Base-by-base conservation (phyloP, 2,888 invertebrate genomes). In the Lasioglossum zephyrum region DNA sequence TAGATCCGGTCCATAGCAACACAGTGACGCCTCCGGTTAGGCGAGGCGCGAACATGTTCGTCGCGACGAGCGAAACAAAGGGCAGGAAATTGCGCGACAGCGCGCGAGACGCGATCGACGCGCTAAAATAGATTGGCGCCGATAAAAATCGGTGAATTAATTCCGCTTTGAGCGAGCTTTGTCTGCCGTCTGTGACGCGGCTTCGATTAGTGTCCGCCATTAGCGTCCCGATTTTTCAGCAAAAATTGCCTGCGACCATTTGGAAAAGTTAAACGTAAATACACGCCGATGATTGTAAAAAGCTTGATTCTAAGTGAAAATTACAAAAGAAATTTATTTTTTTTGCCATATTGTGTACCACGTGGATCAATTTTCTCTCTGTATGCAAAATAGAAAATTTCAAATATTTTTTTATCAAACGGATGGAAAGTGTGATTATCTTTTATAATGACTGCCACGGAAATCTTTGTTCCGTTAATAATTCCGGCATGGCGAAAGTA, bases 41-140 rank as follows among this genome's bases (percentile, higher is more conserved):
- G 26, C 26, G 60, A 75, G 72, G 53, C 73, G 31, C 63, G 75
- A 73, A 74, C 39, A 36, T 77, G 49, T 47, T 36, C 73, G 69
- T 9, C 69, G 69, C 39, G 16, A n/a, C 5, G 18, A n/a, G 18
- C 36, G 66, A 36, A 36, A 85, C 86, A 82, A 86, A 81, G 41
- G 63, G 0, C 82, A 74, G 85, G 85, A 86, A 86, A 81, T 81
- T 69, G 72, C 49, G n/a, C 53, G 78, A 47, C 26, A 75, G 31
- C 47, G 73, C 26, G 73, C 47, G 47, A 18, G 41, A 36, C 36
- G 74, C 26, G 47, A 47, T 53, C 39, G 6, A 4, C 16, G 4
- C 26, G 9, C 63, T 13, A 31, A 11, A 72, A 36, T 44, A 80
- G 69, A 77, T 73, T 53, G 76, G 57, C 57, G 83, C 3, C 73